These are phyloP conservation scores for Anguilla obscura DNA, from an alignment of 2,797 vertebrate species.

Conservation along the genomic window DNA sequence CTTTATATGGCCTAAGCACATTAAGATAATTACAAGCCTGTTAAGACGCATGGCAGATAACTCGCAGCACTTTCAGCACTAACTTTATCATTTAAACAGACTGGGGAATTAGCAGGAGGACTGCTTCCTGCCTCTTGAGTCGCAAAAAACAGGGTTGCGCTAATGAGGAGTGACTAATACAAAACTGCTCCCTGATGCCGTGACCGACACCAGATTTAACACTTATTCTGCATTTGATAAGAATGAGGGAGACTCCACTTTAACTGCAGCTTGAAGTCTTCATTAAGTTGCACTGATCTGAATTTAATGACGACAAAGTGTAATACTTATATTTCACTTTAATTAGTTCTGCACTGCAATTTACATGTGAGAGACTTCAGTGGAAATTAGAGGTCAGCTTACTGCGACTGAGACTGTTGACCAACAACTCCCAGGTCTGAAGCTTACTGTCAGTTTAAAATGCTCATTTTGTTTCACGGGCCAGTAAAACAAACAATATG, in stretches of 20 bases:
- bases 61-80: background rate
- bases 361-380: background rate
- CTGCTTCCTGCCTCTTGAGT: background rate
- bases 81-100: background rate
- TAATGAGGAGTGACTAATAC: background rate
- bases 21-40: conserved; percentile 28
- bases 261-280: background rate
- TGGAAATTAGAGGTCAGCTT: background rate
- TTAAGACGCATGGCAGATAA: conserved; percentile 17
- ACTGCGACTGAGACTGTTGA: background rate
- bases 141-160: background rate
- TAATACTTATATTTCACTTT: background rate
- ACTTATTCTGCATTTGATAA: background rate
- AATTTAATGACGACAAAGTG: background rate
- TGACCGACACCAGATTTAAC: background rate
- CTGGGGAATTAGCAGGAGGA: background rate
- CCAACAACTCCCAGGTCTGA: background rate
- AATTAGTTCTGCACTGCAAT: background rate
- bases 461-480: background rate
- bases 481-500: background rate
- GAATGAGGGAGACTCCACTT: background rate
- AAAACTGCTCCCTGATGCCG: background rate
- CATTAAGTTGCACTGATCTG: background rate
- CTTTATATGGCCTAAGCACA: background rate
- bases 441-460: background rate